These are phyloP conservation scores for Rhinolophus sinicus DNA, from an alignment of 2,113 vertebrate genomes.

Conservation along the genomic window DNA sequence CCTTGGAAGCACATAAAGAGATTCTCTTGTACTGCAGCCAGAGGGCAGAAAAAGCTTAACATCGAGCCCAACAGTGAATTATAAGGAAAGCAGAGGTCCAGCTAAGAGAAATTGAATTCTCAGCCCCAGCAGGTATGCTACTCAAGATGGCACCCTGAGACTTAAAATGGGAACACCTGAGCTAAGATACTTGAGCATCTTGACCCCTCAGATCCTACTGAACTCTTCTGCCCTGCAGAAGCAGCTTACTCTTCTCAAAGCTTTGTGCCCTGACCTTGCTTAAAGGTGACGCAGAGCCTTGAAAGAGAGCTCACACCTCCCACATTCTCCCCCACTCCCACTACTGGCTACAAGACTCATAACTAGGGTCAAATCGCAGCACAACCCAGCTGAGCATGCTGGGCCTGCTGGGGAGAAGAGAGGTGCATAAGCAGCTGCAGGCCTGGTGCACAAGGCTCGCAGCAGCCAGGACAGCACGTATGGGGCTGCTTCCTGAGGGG, in stretches of 20 bases:
- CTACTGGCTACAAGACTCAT: not conserved
- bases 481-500: fast-evolving
- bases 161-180: not conserved
- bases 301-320: not conserved
- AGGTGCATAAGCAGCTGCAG: too few relatives aligned
- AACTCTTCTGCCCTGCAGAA: not conserved
- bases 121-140: not conserved
- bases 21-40: not conserved
- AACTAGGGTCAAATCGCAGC: not conserved
- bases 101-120: not conserved
- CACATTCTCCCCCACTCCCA: not conserved
- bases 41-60: not conserved
- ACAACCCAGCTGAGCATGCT: not conserved
- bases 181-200: not conserved
- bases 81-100: not conserved
- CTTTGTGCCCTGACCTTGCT: not conserved
- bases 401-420: not conserved
- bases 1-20: not conserved
- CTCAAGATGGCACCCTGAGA: not conserved
- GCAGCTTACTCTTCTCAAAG: not conserved
- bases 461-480: too few relatives aligned
- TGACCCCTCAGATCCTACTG: not conserved
- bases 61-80: not conserved
- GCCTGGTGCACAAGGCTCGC: fast-evolving
- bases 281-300: not conserved